These are phyloP conservation scores for Coreoperca whiteheadi DNA, from an alignment of 2,113 vertebrate genomes.

Conservation along the genomic window DNA sequence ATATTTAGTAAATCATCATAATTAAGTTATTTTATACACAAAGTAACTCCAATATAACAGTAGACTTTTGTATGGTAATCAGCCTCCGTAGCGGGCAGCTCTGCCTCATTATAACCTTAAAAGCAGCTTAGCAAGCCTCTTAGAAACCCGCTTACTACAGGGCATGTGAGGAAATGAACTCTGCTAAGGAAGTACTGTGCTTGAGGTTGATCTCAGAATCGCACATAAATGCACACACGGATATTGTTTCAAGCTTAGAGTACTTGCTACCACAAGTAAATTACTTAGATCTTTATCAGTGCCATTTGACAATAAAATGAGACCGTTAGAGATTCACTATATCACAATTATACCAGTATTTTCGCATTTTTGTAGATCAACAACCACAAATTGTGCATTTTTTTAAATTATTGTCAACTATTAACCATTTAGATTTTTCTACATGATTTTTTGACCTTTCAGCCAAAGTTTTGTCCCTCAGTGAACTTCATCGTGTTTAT, in stretches of 20 bases:
- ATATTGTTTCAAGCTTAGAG: background rate
- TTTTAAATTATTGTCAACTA: background rate
- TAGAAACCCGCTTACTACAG: conserved; percentile 78
- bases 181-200: conserved; percentile 14
- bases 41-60: conserved; percentile 32
- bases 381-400: background rate
- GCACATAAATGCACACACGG: background rate
- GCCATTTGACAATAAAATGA: background rate
- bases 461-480: background rate
- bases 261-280: background rate
- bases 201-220: conserved; percentile 26
- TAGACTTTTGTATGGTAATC: conserved; percentile 41
- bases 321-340: background rate
- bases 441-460: background rate
- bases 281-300: background rate
- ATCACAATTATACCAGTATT: background rate
- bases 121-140: conserved; percentile 83
- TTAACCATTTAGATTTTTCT: background rate
- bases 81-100: conserved; percentile 53
- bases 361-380: background rate
- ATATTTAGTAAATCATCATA: background rate
- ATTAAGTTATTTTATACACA: background rate
- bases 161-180: conserved; percentile 63
- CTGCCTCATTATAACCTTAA: conserved; percentile 70
- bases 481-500: background rate